Evolutionary conservation across 2,113 vertebrate genomes (phyloP), one percentile per base, ranked within the genome.

Genomic region (Lethenteron camtschaticum): DNA sequence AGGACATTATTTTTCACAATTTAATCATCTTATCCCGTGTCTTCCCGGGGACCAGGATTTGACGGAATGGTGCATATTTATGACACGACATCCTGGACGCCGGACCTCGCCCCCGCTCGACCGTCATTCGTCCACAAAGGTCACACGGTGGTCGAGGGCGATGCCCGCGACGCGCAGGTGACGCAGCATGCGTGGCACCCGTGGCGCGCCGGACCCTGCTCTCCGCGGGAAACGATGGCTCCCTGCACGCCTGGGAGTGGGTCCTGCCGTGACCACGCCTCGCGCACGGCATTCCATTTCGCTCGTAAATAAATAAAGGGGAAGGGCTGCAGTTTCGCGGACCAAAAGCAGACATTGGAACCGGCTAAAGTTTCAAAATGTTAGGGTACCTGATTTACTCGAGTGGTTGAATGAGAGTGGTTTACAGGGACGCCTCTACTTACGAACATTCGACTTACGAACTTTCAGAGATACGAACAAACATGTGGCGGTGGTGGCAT

Each of bases 171-270:
- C 55, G 55, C 71, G 3, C 2, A n/a, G n/a, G 68, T 71, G 59
- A 71, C 60, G 13, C 57, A 9, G 11, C 71, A 68, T 7, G 56
- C 55, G 2, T 71, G 71, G 71, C 71, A 71, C 10, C 71, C 66
- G 1, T 56, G 55, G 55, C 68, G n/a, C 10, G 55, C 13, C 71
- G 16, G 10, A 12, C 56, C 2, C 11, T 71, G 24, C 68, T 71
- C 11, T 71, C 71, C 11, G 68, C 71, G 6, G 71, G 57, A 11
- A 57, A 13, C 3, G 55, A 71, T 13, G n/a, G 71, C 11, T 68
- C 60, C 9, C 24, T 71, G 55, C 71, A 71, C 11, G 63, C 68
- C 55, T 71, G 71, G 71, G 18, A 71, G 9, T 71, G 71, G 71
- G 56, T 56, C 3, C 24, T 12, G 11, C 10, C 9, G n/a, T 66